Conservation (phyloP, 53 echinoderm and acorn worm genomes). For the Pentamera pediparva region DNA sequence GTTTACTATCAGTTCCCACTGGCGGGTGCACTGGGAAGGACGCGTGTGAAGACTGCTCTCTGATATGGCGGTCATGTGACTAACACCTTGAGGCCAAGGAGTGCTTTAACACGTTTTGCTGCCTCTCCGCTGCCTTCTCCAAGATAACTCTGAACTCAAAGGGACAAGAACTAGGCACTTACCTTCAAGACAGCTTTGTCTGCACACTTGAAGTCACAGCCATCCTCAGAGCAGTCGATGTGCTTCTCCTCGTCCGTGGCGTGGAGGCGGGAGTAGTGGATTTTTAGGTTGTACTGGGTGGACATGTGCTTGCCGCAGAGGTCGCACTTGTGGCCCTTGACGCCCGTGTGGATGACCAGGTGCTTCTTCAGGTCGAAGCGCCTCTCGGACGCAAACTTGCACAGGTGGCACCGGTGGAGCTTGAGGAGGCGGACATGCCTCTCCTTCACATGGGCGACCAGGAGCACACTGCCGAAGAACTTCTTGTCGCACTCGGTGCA, state of each 20-base stretch:
- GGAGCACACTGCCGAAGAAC: constrained; percentile 18
- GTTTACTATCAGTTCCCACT: no score
- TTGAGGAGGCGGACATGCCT: constrained; percentile 66
- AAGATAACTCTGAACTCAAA: no score
- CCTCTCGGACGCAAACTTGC: constrained; percentile 73
- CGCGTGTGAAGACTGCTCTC: no score
- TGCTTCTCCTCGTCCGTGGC: constrained; percentile 78
- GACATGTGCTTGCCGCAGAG: constrained; percentile 79
- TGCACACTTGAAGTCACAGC: constrained; percentile 74
- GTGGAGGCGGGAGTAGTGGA: constrained; percentile 72
- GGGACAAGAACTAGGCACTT: not conserved
- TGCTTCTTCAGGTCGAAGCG: constrained; percentile 81
- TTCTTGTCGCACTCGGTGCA: constrained; percentile 59
- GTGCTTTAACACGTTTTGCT: no score
- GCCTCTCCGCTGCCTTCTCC: no score
- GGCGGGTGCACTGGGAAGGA: no score
- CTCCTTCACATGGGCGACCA: constrained; percentile 39
- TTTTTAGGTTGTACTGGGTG: constrained; percentile 83
- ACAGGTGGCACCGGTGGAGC: constrained; percentile 72
- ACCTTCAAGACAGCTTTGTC: constrained; percentile 86
- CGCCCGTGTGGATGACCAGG: constrained; percentile 58
- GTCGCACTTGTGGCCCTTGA: constrained; percentile 72
- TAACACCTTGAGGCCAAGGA: no score
- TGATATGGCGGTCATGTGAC: no score
- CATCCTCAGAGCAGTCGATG: constrained; percentile 43